A percentile compares a stretch with the other conserved stretches of the same genome.
These are phyloP conservation scores for Chiloscyllium punctatum DNA, from an alignment of 2,797 vertebrate species.

Conservation along the genomic window DNA sequence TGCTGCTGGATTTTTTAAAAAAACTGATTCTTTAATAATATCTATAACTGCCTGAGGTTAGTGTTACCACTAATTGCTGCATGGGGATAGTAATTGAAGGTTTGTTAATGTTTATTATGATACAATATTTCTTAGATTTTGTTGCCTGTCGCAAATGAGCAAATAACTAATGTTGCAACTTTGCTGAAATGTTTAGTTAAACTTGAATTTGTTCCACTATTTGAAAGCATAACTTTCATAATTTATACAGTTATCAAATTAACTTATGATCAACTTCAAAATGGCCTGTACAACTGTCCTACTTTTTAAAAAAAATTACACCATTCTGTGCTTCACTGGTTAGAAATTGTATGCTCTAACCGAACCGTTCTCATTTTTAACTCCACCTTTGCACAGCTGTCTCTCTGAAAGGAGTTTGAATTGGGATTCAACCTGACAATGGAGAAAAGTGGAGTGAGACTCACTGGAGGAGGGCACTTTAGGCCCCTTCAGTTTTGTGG, in stretches of 20 bases:
- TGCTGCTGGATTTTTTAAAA: neutral
- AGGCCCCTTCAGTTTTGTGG: neutral
- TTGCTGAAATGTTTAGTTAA: neutral
- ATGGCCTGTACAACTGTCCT: neutral
- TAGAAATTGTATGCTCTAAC: neutral
- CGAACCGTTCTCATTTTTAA: neutral
- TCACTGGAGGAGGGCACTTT: neutral
- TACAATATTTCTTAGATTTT: neutral
- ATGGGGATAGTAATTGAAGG: neutral
- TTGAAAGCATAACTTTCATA: neutral
- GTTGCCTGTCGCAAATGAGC: no score
- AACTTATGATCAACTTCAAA: neutral
- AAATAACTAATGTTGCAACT: neutral
- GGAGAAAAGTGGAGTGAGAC: neutral
- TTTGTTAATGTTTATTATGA: neutral
- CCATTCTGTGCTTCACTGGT: neutral
- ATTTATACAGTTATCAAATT: no score
- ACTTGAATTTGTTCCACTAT: neutral
- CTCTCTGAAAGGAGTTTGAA: neutral
- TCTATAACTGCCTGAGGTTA: neutral
- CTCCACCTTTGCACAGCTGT: neutral
- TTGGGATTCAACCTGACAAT: neutral
- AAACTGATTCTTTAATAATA: neutral
- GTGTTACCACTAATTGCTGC: neutral
- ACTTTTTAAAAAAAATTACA: no score